Conservation (phyloP, 2,888 invertebrate genomes). For the Sinodicranocentrus sp. region DNA sequence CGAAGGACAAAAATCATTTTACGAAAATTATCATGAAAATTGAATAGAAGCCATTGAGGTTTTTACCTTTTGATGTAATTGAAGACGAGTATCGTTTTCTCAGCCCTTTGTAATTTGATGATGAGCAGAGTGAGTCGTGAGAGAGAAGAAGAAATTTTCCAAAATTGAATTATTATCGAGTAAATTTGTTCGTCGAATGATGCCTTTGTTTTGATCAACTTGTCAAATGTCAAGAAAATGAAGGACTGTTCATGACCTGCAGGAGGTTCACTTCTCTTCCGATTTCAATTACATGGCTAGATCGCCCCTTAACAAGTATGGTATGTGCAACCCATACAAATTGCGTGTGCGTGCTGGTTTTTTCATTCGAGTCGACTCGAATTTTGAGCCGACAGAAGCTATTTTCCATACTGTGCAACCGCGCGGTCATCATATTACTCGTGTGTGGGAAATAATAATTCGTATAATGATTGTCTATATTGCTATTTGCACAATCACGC, state of each 20-base stretch:
- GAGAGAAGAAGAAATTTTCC: background rate
- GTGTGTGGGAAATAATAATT: no score
- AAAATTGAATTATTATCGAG: slow-evolving; percentile 52
- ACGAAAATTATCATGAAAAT: background rate
- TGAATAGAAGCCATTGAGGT: background rate
- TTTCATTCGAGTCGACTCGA: no score
- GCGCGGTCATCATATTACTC: no score
- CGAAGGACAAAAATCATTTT: slow-evolving; percentile 7
- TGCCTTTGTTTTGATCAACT: slow-evolving; percentile 54
- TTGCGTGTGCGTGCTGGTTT: slow-evolving; percentile 42
- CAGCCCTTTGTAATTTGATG: slow-evolving; percentile 64
- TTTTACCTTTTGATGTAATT: background rate
- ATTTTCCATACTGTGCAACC: no score
- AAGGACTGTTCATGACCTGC: slow-evolving; percentile 7
- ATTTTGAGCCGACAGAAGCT: no score
- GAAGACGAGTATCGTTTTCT: slow-evolving; percentile 34
- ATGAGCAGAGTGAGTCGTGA: slow-evolving; percentile 7
- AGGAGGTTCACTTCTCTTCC: slow-evolving; percentile 26
- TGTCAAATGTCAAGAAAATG: slow-evolving; percentile 59
- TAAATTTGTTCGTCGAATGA: slow-evolving; percentile 18
- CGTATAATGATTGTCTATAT: no score
- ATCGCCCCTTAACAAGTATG: no score
- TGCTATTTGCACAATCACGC: no score
- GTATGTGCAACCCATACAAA: slow-evolving; percentile 42
- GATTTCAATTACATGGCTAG: slow-evolving; percentile 52